A percentile compares a stretch with the other conserved stretches of the same genome.
These are phyloP conservation scores for Eilema depressum DNA, from an alignment of 2,888 invertebrate species.

Conservation along the genomic window DNA sequence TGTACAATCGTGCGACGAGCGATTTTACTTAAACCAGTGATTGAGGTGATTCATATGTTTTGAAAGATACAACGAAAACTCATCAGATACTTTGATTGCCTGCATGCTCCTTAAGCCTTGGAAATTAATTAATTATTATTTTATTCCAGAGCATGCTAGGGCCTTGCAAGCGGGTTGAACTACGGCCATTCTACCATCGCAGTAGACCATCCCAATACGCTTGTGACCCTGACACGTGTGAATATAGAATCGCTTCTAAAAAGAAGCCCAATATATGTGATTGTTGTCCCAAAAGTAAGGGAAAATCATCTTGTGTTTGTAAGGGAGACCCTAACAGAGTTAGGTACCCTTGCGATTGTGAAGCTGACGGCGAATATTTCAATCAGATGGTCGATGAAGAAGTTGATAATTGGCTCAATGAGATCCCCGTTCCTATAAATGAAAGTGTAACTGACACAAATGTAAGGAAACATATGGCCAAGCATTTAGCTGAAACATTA, in stretches of 20 bases:
- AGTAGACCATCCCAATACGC: slow-evolving; percentile 1
- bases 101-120: too few species aligned
- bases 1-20: too few species aligned
- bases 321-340: background rate
- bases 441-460: slow-evolving; percentile 45
- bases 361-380: slow-evolving; percentile 24
- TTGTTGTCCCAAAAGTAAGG: slow-evolving; percentile 10
- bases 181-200: background rate
- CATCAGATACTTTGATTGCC: too few species aligned
- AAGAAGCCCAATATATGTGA: slow-evolving; percentile 2
- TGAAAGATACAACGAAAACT: too few species aligned
- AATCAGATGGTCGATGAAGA: slow-evolving; percentile 40
- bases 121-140: background rate
- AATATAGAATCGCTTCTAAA: background rate
- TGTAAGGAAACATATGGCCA: slow-evolving; percentile 46
- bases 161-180: slow-evolving; percentile 4
- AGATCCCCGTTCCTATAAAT: slow-evolving; percentile 56
- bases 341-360: slow-evolving; percentile 9
- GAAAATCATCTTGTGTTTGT: background rate
- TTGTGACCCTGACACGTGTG: slow-evolving; percentile 13
- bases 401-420: slow-evolving; percentile 55
- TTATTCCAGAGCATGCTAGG: slow-evolving; percentile 5
- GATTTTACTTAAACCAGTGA: too few species aligned
- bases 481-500: slow-evolving; percentile 46
- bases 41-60: too few species aligned